Base-by-base conservation (phyloP, 2,888 invertebrate species). In the Axea sp. region DNA sequence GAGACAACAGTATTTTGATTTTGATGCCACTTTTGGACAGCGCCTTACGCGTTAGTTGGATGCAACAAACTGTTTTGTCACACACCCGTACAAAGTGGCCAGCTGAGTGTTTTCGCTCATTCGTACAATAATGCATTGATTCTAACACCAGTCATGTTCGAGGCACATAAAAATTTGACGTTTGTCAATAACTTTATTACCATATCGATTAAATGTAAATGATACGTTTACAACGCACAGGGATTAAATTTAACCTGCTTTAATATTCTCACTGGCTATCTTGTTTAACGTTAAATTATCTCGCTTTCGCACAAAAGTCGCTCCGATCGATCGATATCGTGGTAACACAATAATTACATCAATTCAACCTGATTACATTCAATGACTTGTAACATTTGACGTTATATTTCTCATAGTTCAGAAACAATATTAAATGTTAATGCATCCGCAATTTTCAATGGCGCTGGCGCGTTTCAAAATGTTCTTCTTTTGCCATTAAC, bases 381-480 rank as follows among this genome's bases (percentile, higher is more conserved):
- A 24, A n/a, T 41, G 57, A 57, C 43, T 57, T 43, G 57, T 30
- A 43, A 26, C 30, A 43, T 22, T 43, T 57, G 43, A 57, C 31
- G 57, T 43, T 57, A 24, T 22, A 15, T 33, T 33, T 14, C 24
- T 1, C 9, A n/a, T 28, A 41, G 2, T 28, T 3, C 30, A 6
- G 19, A 41, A 55, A 55, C 30, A 43, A 43, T 43, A 12, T 30
- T 12, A 3, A 6, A 31, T 14, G 9, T 47, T 15, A 47, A 22
- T 31, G 11, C 17, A 47, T 26, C n/a, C n/a, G 7, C 7, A 24
- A 1, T 24, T 24, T 24, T 28, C 33, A 24, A 6, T 7, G 7
- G 7, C 7, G 3, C n/a, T n/a, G n/a, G n/a, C n/a, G n/a, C n/a
- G n/a, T n/a, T 24, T 1, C 24, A 24, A 6, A 24, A 24, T 24